These are phyloP conservation scores for Nymphicus hollandicus DNA, from an alignment of 2,113 vertebrate species.

Conservation along the genomic window DNA sequence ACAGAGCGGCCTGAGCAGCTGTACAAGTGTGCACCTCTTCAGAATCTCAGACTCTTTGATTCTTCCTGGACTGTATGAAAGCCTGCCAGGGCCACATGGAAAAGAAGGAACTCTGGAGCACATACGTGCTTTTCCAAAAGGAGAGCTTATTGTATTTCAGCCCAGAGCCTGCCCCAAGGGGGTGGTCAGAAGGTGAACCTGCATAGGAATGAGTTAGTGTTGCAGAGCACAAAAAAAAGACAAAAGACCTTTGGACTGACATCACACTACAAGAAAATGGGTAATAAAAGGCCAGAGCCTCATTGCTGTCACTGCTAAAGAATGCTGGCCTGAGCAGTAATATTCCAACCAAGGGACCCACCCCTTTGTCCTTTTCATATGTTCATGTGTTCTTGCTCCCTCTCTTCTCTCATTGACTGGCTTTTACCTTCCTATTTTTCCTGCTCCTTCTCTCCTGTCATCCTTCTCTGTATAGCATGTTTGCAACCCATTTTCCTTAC, in stretches of 20 bases:
- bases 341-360: background rate
- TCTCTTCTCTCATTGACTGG: background rate
- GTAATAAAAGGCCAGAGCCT: constrained; percentile 2
- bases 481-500: background rate
- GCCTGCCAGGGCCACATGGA: background rate
- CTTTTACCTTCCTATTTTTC: background rate
- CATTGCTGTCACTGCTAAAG: background rate
- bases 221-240: background rate
- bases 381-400: background rate
- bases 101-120: background rate
- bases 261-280: background rate
- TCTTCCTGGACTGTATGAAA: background rate
- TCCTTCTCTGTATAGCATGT: background rate
- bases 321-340: background rate
- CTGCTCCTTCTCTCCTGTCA: background rate
- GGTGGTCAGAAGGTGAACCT: background rate
- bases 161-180: background rate
- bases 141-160: background rate
- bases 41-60: background rate
- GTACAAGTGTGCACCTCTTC: background rate
- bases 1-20: background rate
- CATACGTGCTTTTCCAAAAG: background rate
- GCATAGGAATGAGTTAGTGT: background rate
- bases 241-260: background rate
- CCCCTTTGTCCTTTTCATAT: background rate